Percentiles rank a stretch among this genome's conserved stretches.
These are phyloP conservation scores for Cervus canadensis DNA, from an alignment of 2,113 vertebrate species.

Conservation along the genomic window DNA sequence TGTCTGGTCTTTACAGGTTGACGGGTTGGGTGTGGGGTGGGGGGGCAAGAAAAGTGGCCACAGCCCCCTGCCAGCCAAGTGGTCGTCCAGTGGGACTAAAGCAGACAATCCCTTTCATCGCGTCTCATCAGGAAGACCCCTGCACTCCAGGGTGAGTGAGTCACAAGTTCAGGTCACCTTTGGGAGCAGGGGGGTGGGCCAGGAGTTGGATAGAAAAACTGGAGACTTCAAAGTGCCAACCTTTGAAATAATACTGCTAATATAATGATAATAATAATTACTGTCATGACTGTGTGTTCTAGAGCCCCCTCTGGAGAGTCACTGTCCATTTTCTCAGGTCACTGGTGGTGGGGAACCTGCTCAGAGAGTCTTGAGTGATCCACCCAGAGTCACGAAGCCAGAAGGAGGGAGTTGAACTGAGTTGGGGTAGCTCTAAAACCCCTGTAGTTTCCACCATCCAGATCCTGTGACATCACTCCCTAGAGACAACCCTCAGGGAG, in stretches of 20 bases:
- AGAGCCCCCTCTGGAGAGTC: not conserved
- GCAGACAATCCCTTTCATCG: not conserved
- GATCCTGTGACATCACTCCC: not conserved
- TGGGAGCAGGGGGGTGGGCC: too few species aligned
- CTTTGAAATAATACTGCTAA: not conserved
- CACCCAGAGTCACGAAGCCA: not conserved
- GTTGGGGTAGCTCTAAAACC: not conserved
- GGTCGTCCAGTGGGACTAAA: not conserved
- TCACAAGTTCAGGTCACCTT: not conserved
- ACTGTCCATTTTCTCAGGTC: not conserved
- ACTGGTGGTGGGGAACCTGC: not conserved
- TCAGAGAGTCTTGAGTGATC: not conserved
- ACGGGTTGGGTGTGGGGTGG: not conserved
- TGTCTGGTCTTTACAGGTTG: not conserved
- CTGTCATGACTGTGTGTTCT: not conserved
- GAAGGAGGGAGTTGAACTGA: not conserved
- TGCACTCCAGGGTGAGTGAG: slow-evolving; percentile 27
- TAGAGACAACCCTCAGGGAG: not conserved
- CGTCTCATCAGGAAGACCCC: not conserved
- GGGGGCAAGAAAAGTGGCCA: not conserved
- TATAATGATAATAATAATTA: not conserved
- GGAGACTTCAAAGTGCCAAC: not conserved
- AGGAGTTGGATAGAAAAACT: not conserved
- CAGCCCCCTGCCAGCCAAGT: not conserved
- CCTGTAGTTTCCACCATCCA: not conserved